Evolutionary conservation across 2,797 vertebrate genomes (phyloP).

Genomic region (Nyctalus aviator): DNA sequence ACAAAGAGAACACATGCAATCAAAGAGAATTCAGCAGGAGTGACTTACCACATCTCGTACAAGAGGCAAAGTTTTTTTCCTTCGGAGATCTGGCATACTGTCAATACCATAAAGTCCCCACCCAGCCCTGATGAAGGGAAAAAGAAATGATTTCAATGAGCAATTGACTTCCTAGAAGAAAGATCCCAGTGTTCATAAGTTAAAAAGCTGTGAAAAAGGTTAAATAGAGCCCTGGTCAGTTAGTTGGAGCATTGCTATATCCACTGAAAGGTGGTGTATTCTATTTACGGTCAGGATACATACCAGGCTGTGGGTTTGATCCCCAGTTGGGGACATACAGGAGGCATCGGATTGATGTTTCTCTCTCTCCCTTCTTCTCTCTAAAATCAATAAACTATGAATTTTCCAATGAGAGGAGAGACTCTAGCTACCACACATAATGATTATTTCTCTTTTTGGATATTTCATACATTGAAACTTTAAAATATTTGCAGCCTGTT

Average conservation of each 20-base stretch:
- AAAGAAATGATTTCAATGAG: not conserved
- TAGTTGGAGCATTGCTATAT: not conserved
- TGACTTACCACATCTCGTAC: constrained; percentile 97
- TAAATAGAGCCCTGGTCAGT: not conserved
- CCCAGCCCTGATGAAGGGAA: constrained; percentile 88
- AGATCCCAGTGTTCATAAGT: not conserved
- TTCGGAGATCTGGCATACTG: constrained; percentile 99
- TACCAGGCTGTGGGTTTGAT: not conserved
- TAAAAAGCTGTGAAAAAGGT: not conserved
- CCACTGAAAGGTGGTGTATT: not conserved
- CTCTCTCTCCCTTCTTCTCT: not conserved
- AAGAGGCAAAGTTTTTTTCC: constrained; percentile 97
- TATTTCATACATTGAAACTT: not conserved
- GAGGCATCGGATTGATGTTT: not conserved
- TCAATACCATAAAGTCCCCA: constrained; percentile 98
- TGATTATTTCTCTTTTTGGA: not conserved
- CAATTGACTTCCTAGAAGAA: not conserved
- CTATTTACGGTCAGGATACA: not conserved
- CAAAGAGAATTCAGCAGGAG: constrained; percentile 30
- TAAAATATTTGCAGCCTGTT: not conserved
- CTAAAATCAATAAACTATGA: not conserved
- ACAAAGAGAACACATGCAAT: not conserved
- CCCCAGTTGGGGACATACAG: not conserved
- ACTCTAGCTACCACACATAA: not conserved
- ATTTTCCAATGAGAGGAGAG: not conserved